phyloP scores from a whole-genome alignment of 2,113 vertebrate species.

The Sinocyclocheilus anshuiensis region DNA sequence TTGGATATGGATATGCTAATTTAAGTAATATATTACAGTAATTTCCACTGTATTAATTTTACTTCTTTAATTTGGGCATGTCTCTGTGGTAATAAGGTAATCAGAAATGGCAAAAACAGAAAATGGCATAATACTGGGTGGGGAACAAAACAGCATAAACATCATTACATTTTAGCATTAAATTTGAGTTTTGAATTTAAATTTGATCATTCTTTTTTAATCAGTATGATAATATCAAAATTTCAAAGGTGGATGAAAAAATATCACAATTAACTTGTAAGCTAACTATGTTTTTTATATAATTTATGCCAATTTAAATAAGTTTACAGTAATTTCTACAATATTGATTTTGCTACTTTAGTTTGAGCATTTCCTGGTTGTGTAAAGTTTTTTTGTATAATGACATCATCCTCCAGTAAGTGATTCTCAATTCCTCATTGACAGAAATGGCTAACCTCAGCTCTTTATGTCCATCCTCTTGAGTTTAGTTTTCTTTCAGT shows the following conservation, averaged over 20 bases:
- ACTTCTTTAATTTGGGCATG: neutral
- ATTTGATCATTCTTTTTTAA: too few species aligned
- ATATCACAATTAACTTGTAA: neutral
- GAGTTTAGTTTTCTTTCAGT: neutral
- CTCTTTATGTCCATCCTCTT: neutral
- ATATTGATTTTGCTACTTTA: neutral
- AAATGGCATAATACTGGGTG: neutral
- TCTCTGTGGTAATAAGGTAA: neutral
- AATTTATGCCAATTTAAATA: neutral
- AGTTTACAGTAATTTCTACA: neutral
- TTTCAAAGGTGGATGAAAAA: neutral
- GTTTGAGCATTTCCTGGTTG: neutral
- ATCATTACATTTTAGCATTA: too few species aligned
- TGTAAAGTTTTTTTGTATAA: neutral
- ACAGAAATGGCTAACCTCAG: neutral
- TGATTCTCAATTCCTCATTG: neutral
- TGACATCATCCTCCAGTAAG: neutral
- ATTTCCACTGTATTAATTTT: neutral
- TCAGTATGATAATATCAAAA: neutral
- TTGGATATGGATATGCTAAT: neutral
- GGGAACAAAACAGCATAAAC: too few species aligned
- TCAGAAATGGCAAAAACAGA: neutral
- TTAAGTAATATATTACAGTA: neutral
- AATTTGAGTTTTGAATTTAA: too few species aligned
- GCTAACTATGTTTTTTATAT: neutral